Conservation (phyloP, 2,797 vertebrate genomes). For the Sylvilagus floridanus region DNA sequence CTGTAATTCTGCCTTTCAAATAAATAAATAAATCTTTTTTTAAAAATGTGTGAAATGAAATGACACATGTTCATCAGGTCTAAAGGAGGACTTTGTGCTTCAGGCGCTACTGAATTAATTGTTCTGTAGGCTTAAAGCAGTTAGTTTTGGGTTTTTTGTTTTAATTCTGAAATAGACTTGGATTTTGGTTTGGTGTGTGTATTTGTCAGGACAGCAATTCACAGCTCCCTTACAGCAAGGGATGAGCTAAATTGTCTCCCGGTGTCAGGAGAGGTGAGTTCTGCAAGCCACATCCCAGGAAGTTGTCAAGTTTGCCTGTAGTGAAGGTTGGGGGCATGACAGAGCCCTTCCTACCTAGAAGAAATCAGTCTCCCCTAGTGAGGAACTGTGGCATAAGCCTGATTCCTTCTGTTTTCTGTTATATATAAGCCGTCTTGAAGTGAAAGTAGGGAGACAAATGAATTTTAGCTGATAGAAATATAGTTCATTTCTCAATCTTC, state of each 20-base stretch:
- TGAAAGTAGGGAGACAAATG: neutral
- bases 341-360: neutral
- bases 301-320: neutral
- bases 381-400: neutral
- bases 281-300: neutral
- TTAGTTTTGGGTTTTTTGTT: neutral
- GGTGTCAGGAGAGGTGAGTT: neutral
- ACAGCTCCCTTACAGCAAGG: neutral
- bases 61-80: too few species aligned
- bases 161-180: neutral
- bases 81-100: neutral
- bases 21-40: too few species aligned
- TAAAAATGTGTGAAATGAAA: neutral
- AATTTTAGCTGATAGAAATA: conserved; percentile 1
- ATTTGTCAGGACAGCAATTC: neutral
- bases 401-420: neutral
- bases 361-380: neutral
- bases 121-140: neutral
- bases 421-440: neutral
- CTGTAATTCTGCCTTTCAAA: too few species aligned
- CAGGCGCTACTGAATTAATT: neutral
- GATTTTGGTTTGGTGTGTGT: neutral
- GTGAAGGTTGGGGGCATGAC: too few species aligned
- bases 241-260: neutral
- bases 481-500: neutral